phyloP scores from a whole-genome alignment of 2,888 invertebrate genomes.

The Dynastes grantii region DNA sequence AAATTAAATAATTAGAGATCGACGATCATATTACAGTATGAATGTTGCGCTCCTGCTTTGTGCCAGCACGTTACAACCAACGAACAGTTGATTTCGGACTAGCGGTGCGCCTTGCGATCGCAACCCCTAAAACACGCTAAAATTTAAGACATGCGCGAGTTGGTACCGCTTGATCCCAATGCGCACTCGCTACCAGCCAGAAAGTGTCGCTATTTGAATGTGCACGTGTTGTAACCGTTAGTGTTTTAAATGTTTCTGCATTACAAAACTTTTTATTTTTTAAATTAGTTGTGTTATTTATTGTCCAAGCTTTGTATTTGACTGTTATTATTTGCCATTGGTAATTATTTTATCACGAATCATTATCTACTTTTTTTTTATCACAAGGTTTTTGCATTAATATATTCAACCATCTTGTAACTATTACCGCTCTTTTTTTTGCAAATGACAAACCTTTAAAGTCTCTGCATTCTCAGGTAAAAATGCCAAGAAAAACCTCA shows the following conservation, averaged over 20 bases:
- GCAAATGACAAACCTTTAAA: background rate
- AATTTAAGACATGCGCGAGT: conserved; percentile 43
- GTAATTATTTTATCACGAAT: conserved; percentile 28
- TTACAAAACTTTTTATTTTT: conserved; percentile 4
- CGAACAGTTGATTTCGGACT: conserved; percentile 48
- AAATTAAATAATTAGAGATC: conserved; percentile 43
- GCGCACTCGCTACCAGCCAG: conserved; percentile 34
- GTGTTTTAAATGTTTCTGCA: conserved; percentile 28
- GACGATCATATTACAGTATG: conserved; percentile 45
- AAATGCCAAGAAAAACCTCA: conserved; percentile 47
- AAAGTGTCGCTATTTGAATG: conserved; percentile 45
- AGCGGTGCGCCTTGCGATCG: conserved; percentile 46
- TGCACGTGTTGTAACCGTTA: conserved; percentile 52
- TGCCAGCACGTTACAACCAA: conserved; percentile 21
- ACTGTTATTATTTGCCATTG: conserved; percentile 7
- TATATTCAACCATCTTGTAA: conserved; percentile 39
- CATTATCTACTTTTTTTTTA: background rate
- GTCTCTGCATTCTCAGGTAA: conserved; percentile 7
- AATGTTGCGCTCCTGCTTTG: conserved; percentile 32
- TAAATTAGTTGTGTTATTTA: conserved; percentile 25
- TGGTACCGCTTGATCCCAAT: background rate
- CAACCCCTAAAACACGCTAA: conserved; percentile 48
- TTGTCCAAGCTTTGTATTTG: background rate
- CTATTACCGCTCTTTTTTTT: conserved; percentile 24
- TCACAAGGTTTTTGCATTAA: conserved; percentile 3